phyloP scores from a whole-genome alignment of 2,113 vertebrate species.

The Pimephales promelas region DNA sequence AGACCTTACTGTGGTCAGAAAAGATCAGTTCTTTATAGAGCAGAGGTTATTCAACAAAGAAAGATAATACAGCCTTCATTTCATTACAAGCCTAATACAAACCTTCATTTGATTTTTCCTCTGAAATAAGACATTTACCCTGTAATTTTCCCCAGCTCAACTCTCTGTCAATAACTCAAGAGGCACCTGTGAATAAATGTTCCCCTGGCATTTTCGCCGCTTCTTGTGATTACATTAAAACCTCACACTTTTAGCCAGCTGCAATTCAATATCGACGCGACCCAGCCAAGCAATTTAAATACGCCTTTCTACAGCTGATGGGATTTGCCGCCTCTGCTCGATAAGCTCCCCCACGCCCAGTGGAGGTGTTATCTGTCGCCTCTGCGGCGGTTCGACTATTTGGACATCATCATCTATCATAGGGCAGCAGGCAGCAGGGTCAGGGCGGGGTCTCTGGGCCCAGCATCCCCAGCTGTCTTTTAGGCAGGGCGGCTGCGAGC shows the following conservation, averaged over 20 bases:
- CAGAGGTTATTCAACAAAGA: slow-evolving; percentile 16
- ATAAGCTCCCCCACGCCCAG: slow-evolving; percentile 29
- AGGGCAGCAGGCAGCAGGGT: slow-evolving; percentile 37
- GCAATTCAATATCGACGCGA: slow-evolving; percentile 36
- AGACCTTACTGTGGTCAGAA: not conserved
- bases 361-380: slow-evolving; percentile 44
- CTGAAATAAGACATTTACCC: slow-evolving; percentile 31
- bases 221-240: slow-evolving; percentile 39
- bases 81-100: no score
- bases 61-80: slow-evolving; percentile 16
- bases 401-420: slow-evolving; percentile 54
- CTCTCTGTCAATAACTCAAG: slow-evolving; percentile 41
- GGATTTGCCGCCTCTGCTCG: slow-evolving; percentile 36
- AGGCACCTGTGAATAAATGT: slow-evolving; percentile 18
- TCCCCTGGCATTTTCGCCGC: slow-evolving; percentile 34
- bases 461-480: slow-evolving; percentile 26
- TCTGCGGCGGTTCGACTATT: slow-evolving; percentile 39
- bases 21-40: not conserved
- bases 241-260: slow-evolving; percentile 20
- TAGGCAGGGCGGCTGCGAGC: slow-evolving; percentile 20
- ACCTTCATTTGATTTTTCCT: slow-evolving; percentile 31
- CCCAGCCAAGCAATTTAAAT: slow-evolving; percentile 45
- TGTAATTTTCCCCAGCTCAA: slow-evolving; percentile 36
- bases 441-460: slow-evolving; percentile 16
- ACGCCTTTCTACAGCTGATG: slow-evolving; percentile 40